Evolutionary conservation across 2,113 vertebrate species (phyloP).

Genomic region (Leucoraja erinaceus): DNA sequence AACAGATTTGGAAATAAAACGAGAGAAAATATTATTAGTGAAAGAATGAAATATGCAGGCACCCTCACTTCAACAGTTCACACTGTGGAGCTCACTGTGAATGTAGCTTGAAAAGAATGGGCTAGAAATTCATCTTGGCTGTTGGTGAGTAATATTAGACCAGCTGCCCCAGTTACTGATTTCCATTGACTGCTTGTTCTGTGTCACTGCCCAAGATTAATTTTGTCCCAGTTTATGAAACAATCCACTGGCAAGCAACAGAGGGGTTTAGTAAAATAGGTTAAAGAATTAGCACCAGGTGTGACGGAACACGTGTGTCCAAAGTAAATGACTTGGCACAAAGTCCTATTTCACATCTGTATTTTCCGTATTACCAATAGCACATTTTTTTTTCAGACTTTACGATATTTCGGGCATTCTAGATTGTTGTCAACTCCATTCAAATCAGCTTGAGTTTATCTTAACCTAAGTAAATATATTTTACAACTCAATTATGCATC

Average conservation of each 20-base stretch:
- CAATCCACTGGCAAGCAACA: not conserved
- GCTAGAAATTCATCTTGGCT: no score
- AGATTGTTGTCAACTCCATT: not conserved
- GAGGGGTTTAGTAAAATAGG: not conserved
- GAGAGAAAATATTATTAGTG: not conserved
- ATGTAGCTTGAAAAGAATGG: not conserved
- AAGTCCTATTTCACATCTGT: not conserved
- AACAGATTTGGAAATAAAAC: not conserved
- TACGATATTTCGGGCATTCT: not conserved
- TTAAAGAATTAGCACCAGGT: not conserved
- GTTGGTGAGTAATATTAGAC: no score
- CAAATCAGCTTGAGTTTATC: not conserved
- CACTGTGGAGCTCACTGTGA: no score
- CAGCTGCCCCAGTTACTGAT: no score
- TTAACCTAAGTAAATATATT: not conserved
- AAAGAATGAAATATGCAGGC: not conserved
- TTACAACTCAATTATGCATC: not conserved
- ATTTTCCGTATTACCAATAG: not conserved
- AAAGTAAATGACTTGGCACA: not conserved
- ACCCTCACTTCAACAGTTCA: not conserved
- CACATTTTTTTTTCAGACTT: not conserved
- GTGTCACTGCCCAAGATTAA: no score
- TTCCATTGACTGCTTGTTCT: no score
- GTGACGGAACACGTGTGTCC: not conserved
- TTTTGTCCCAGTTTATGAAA: not conserved